Evolutionary conservation across 2,888 invertebrate genomes (phyloP), one percentile per base, ranked within the genome.

Genomic region (Baronia brevicornis): DNA sequence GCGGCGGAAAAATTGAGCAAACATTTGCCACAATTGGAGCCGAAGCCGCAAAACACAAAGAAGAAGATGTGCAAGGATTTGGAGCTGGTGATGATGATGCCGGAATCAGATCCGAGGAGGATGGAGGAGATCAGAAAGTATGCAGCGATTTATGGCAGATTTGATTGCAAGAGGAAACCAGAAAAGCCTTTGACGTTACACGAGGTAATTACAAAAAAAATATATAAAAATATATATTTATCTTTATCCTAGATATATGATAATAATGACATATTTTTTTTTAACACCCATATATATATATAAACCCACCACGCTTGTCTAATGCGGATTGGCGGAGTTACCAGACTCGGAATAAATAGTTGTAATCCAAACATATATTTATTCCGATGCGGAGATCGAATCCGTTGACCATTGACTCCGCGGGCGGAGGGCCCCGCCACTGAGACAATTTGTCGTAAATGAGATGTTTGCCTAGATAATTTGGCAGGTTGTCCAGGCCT

Each of bases 81-180:
- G 50, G 95, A 96, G 88, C 87, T 93, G 68, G 93, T 98, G 45
- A 94, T 98, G 87, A 89, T 92, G 51, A 94, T 97, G 93, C 88
- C 92, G 21, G 94, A 95, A 57, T 90, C 85, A 5, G 94, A 96
- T 71, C 95, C 97, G 0, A 82, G 91, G 38, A 84, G 96, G 55
- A 93, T 97, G 92, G 96, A 97, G 45, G 94, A 96, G 70, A 95
- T 97, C 37, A 87, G 97, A 59, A 94, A 96, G 74, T 98, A 95
- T 72, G 95, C 98, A 1, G 97, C 98, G 15, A 98, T 99, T 51
- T 99, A 98, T 64, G 98, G 98, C 3, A 88, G 98, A 44, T 98
- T 98, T 72, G 98, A 98, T 68, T 97, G 98, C 61, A 98, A 98
- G 73, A 86, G 98, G 57, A 94, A 96, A 55, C 95, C 97, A 1